phyloP scores from a whole-genome alignment of 2,888 invertebrate genomes.

The Phortica okadai region DNA sequence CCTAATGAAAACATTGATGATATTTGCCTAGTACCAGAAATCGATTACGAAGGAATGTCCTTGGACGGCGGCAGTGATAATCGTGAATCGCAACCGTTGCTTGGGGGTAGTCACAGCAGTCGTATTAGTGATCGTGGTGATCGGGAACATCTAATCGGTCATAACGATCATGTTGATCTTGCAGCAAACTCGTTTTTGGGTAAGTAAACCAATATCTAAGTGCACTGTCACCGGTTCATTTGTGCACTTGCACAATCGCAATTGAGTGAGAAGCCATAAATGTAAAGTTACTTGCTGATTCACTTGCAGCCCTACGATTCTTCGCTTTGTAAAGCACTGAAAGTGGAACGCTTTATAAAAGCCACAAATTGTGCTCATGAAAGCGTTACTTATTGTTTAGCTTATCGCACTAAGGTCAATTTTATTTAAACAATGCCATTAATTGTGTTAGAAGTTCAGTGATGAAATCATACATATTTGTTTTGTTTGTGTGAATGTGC shows the following conservation, averaged over 20 bases:
- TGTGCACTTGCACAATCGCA: not conserved
- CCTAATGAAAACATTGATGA: constrained; percentile 78
- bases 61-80: constrained; percentile 90
- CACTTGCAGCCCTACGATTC: no score
- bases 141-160: constrained; percentile 75
- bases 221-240: not conserved
- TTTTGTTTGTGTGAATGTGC: no score
- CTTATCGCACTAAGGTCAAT: no score
- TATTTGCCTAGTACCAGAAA: constrained; percentile 88
- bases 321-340: no score
- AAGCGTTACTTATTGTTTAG: no score
- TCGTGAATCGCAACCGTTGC: constrained; percentile 95
- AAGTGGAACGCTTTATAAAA: no score
- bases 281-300: no score
- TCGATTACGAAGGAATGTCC: constrained; percentile 85
- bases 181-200: constrained; percentile 93
- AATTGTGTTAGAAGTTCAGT: no score
- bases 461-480: no score
- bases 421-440: no score
- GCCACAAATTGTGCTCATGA: no score
- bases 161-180: constrained; percentile 83
- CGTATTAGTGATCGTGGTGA: constrained; percentile 79
- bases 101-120: constrained; percentile 86
- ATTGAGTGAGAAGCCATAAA: not conserved
- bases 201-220: constrained; percentile 72